These are phyloP conservation scores for Sisyra terminalis DNA, from an alignment of 2,888 invertebrate species.

Conservation along the genomic window DNA sequence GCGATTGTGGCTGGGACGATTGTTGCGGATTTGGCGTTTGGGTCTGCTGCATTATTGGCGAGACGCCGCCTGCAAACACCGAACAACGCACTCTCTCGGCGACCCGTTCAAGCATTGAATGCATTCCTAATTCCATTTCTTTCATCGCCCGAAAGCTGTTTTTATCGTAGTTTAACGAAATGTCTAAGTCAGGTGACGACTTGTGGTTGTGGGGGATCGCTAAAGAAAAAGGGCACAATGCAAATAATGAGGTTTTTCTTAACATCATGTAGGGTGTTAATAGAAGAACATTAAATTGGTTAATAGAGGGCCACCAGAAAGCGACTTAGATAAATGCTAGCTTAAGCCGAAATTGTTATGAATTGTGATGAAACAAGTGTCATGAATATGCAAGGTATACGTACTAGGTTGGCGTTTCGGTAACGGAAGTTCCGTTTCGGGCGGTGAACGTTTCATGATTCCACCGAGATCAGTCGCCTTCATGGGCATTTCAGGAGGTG, in stretches of 20 bases:
- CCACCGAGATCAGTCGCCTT: slow-evolving; percentile 26
- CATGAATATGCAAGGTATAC: slow-evolving; percentile 24
- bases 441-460: slow-evolving; percentile 48
- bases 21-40: slow-evolving; percentile 13
- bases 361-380: neutral
- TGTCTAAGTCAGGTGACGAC: too few species aligned
- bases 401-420: slow-evolving; percentile 73
- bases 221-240: too few species aligned
- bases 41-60: slow-evolving; percentile 14
- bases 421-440: slow-evolving; percentile 54
- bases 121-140: too few species aligned
- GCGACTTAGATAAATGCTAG: too few species aligned
- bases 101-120: neutral
- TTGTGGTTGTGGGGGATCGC: too few species aligned
- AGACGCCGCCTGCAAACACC: slow-evolving; percentile 6
- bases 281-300: too few species aligned
- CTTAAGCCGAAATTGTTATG: too few species aligned
- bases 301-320: too few species aligned
- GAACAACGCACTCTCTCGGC: slow-evolving; percentile 3
- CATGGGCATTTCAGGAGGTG: slow-evolving; percentile 20
- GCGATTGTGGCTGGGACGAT: slow-evolving; percentile 19
- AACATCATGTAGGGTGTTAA: too few species aligned
- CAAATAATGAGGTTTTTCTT: too few species aligned
- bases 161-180: too few species aligned
- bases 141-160: too few species aligned